Evolutionary conservation across 2,113 vertebrate species (phyloP), one percentile per base, ranked within the genome.

Genomic region (Brachyhypopomus occidentalis): DNA sequence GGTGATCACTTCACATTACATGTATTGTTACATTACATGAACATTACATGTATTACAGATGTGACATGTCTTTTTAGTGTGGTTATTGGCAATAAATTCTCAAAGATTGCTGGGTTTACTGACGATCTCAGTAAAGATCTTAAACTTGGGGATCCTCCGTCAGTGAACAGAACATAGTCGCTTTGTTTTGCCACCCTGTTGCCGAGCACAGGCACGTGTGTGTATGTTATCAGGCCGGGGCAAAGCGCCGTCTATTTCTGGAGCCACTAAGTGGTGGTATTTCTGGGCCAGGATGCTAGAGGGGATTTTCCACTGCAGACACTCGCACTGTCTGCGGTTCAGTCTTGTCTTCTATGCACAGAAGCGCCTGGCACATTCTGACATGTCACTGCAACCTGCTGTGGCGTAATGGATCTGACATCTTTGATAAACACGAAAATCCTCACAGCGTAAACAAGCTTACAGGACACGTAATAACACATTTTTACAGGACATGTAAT

Each of bases 181-280:
- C 27, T 36, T 56, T 5, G 38, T 69, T 66, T 70, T 58, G 70
- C 74, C 85, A 77, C 79, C 20, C 22, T 71, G 81, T 41, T 25
- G 67, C 64, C 84, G 72, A 83, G 83, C 79, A 75, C 86, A 64
- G 38, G 73, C 80, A 87, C 81, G 64, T 66, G 76, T 88, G 77
- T 78, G 87, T 77, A 87, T 77, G 83, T 92, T 90, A 92, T 92
- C 90, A 41, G 30, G 84, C 81, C 83, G 52, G 17, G 56, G 62
- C 72, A 88, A 83, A 80, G 75, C 79, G 52, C 23, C 5, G 23
- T 85, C 91, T 94, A 93, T 91, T 86, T 90, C 93, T 93, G 92
- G 58, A 79, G 71, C 36, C 83, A 23, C 70, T 87, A 90, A 92
- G 91, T 87, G 86, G 87, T 88, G 90, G 92, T 90, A 93, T 93